phyloP scores from a whole-genome alignment of 2,888 invertebrate species.

The Barypeithes pellucidus region DNA sequence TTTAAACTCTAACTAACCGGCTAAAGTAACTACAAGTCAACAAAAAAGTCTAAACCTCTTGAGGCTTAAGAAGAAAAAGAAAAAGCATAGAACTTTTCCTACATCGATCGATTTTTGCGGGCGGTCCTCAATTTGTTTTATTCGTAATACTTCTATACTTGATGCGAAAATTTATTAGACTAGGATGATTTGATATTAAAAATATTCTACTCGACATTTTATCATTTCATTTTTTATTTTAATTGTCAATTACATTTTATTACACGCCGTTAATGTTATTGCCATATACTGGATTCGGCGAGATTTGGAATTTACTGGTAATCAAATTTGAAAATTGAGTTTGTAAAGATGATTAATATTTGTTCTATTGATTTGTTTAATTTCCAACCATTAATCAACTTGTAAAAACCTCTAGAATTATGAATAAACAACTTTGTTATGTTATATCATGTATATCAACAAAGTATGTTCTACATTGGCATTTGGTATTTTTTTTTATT shows the following conservation, averaged over 20 bases:
- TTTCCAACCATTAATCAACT: too few species aligned
- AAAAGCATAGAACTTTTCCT: background rate
- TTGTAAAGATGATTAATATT: too few species aligned
- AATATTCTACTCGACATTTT: background rate
- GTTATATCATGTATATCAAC: too few species aligned
- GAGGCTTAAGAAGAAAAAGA: background rate
- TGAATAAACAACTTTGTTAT: too few species aligned
- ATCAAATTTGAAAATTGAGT: too few species aligned
- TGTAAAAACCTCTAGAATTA: too few species aligned
- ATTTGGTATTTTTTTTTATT: too few species aligned
- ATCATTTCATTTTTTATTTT: constrained; percentile 6
- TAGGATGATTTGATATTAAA: background rate
- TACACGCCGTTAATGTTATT: constrained; percentile 36
- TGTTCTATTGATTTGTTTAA: too few species aligned
- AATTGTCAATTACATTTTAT: constrained; percentile 13
- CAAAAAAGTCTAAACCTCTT: background rate
- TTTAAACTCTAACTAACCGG: background rate
- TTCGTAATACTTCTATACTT: background rate
- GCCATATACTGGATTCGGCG: too few species aligned
- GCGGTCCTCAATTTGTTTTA: constrained; percentile 7
- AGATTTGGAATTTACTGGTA: too few species aligned
- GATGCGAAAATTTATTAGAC: background rate
- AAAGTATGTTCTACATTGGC: too few species aligned
- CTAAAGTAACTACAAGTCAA: constrained; percentile 3
- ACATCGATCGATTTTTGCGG: background rate